Evolutionary conservation across 2,888 invertebrate genomes (phyloP), one percentile per base, ranked within the genome.

Genomic region (Melieria crassipennis): DNA sequence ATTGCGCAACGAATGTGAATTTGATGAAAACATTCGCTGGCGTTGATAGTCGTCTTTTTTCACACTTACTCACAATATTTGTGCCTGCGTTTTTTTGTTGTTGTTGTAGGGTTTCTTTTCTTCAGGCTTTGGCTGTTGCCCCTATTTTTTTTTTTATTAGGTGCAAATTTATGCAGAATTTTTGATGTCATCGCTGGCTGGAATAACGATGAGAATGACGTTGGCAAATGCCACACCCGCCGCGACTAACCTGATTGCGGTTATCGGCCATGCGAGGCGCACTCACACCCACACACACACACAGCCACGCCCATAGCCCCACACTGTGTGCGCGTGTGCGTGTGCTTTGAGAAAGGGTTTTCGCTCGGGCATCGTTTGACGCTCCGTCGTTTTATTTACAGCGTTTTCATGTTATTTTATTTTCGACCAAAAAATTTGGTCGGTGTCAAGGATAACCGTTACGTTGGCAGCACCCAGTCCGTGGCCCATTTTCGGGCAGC

Each of bases 161-260:
- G 80, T 83, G 83, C 79, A 83, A 82, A 82, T 83, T 83, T 83
- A 82, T 82, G 81, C 83, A 80, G 83, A 82, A 82, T 82, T 81
- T 82, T 80, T 82, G 80, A 82, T 82, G 83, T 82, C 81, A 81
- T 65, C 64, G 47, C 55, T 65, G 69, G 57, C 52, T 58, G 46
- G 65, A 45, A 70, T 65, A 65, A 43, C 50, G 65, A 60, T 70
- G 65, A 70, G 63, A 48, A 58, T 60, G 52, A 66, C 43, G 58
- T 13, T 42, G 11, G 61, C 45, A 67, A 47, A 48, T 60, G 60
- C 60, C 60, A 58, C 66, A 9, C 13, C 58, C 11, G 45, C 45
- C 50, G 30, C 30, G 4, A 60, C 45, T 30, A 30, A 30, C 30
- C 30, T 30, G 30, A 30, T 30, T 30, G 30, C 30, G 30, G 30